Base-by-base conservation (phyloP, 1,140 invertebrate species). In the Eurosta solidaginis region DNA sequence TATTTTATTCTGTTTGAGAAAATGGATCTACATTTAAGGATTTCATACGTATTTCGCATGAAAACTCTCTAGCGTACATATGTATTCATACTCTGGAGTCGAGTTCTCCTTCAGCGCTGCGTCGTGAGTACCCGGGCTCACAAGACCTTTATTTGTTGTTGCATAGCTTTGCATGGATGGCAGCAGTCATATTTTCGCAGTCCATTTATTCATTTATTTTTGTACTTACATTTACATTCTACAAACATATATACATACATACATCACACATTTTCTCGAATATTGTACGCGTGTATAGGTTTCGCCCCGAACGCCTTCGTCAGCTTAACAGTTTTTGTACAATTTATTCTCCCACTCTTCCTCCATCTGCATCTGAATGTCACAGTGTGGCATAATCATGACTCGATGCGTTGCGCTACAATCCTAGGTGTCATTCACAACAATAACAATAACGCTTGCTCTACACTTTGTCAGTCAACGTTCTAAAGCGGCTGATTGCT, bases 1-100 rank as follows among this genome's bases (percentile, higher is more conserved):
- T 77, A 77, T 77, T 49, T 77, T 77, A 77, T 77, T 52, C 75
- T 36, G 27, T 77, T 77, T 77, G 75, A 77, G 49, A 77, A 77
- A 77, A 52, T 77, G 75, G 75, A 77, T 77, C 47, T 77, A 25
- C 75, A 68, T 68, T 68, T 68, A 40, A 68, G 40, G 59, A 68
- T 68, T 68, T 68, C n/a, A n/a, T n/a, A 40, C 59, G 40, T 68
- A 68, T 68, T 17, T 68, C 40, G 22, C 59, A 40, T 33, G 59
- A 40, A 29, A 68, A 68, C 59, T 68, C 33, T n/a, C n/a, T n/a
- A n/a, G n/a, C n/a, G n/a, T n/a, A 7, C 33, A 40, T 20, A 29
- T n/a, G 40, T 9, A 9, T 45, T n/a, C 45, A 12, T 17, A 47
- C 45, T 47, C 45, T 12, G 12, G 14, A 12, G 45, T 14, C 45